Conservation (phyloP, 2,888 invertebrate species). For the Epiblema foenella region DNA sequence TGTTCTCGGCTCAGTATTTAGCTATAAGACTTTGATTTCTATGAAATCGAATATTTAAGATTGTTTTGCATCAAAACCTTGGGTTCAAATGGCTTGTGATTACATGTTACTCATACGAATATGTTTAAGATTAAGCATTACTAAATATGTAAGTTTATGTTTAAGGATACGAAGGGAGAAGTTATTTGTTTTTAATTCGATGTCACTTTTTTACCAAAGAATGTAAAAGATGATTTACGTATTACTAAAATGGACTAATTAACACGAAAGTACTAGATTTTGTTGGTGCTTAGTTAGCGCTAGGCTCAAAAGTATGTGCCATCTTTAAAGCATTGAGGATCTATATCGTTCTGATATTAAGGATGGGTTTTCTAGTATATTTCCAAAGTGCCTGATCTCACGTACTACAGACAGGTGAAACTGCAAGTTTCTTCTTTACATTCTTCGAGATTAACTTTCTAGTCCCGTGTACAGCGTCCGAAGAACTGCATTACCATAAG, state of each 20-base stretch:
- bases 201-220: conserved; percentile 12
- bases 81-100: conserved; percentile 58
- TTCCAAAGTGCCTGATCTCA: conserved; percentile 11
- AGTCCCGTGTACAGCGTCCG: conserved; percentile 17
- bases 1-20: conserved; percentile 34
- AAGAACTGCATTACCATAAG: neutral
- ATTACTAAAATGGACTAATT: neutral
- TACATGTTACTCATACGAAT: conserved; percentile 31
- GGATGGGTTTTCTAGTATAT: neutral
- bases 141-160: conserved; percentile 15
- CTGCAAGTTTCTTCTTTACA: neutral
- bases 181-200: conserved; percentile 12
- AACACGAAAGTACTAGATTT: neutral
- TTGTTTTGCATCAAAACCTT: conserved; percentile 80
- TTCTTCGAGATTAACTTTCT: conserved; percentile 29
- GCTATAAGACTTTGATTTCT: conserved; percentile 62
- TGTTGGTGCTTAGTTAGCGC: neutral
- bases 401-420: neutral
- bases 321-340: neutral
- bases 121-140: conserved; percentile 22
- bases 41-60: conserved; percentile 62
- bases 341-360: neutral
- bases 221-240: conserved; percentile 1
- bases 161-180: neutral
- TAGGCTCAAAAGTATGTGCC: conserved; percentile 4